Percentiles rank a stretch among this genome's conserved stretches.
Evolutionary conservation across 2,113 vertebrate genomes (phyloP).

Genomic region (Halcyon malimbica): DNA sequence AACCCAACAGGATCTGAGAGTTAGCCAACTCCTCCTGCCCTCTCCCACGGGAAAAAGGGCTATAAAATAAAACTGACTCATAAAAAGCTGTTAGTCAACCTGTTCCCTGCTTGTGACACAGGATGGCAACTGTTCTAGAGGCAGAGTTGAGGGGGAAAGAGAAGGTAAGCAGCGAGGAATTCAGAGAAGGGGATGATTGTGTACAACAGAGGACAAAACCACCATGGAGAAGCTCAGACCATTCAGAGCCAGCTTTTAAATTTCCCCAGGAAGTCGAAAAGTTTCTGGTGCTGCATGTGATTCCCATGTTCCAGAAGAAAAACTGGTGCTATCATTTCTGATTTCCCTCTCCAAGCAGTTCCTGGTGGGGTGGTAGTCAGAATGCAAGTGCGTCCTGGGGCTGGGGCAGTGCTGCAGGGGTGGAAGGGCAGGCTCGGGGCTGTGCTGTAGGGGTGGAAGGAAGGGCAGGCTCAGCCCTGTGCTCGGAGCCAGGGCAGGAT

Average conservation of each 20-base stretch:
- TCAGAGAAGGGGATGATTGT: not conserved
- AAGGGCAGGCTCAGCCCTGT: not conserved
- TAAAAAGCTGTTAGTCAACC: constrained; percentile 50
- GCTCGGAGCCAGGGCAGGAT: rapidly evolving
- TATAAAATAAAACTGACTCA: constrained; percentile 26
- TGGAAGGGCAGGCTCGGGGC: not conserved
- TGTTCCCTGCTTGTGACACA: not conserved
- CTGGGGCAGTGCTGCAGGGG: not conserved
- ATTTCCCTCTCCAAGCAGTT: not conserved
- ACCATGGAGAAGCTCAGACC: rapidly evolving
- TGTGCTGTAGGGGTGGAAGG: rapidly evolving
- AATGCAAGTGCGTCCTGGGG: not conserved
- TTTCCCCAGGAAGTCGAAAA: not conserved
- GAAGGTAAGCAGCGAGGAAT: not conserved
- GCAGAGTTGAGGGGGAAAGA: not conserved
- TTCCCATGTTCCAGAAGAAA: not conserved
- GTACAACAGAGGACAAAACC: not conserved
- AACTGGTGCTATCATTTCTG: rapidly evolving
- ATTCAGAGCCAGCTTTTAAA: not conserved
- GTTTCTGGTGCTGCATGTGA: not conserved
- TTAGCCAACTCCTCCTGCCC: constrained; percentile 14
- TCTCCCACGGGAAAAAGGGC: constrained; percentile 45
- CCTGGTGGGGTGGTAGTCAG: rapidly evolving
- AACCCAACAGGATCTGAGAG: constrained; percentile 16
- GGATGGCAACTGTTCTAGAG: not conserved